These are phyloP conservation scores for Scaptomyza tumidula DNA, from an alignment of 2,888 invertebrate species.

Conservation along the genomic window DNA sequence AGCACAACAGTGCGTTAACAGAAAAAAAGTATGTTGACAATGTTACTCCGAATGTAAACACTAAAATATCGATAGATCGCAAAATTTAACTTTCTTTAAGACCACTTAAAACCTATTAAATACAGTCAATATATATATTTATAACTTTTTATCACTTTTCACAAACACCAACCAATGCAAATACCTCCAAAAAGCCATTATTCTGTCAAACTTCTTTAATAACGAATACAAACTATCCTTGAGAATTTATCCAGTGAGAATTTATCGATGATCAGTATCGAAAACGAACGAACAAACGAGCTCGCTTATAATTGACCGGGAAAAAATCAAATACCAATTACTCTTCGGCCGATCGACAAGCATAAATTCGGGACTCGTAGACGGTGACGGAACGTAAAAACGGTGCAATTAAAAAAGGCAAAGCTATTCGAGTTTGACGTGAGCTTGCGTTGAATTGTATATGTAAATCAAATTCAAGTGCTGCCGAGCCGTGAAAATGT, in stretches of 20 bases:
- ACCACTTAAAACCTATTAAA: not conserved
- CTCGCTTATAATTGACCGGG: constrained; percentile 54
- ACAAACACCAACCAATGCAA: not conserved
- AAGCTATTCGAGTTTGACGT: constrained; percentile 17
- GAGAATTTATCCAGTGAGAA: too few relatives aligned
- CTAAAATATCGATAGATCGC: not conserved
- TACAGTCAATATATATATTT: not conserved
- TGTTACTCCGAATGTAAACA: not conserved
- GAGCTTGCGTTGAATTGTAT: constrained; percentile 20
- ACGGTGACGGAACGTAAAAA: constrained; percentile 25
- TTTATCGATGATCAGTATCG: constrained; percentile 26
- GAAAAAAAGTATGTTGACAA: not conserved
- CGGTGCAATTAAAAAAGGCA: constrained; percentile 7
- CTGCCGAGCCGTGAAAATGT: constrained; percentile 31
- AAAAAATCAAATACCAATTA: constrained; percentile 60
- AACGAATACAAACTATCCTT: constrained; percentile 8
- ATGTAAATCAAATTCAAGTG: constrained; percentile 43
- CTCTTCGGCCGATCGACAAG: constrained; percentile 35
- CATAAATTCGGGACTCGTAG: constrained; percentile 39
- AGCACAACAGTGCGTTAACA: constrained; percentile 7
- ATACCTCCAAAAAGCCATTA: too few relatives aligned
- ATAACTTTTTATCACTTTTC: not conserved
- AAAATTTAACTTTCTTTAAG: not conserved
- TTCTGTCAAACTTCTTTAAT: not conserved
- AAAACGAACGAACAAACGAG: constrained; percentile 18